These are phyloP conservation scores for Trachelipus rathkii DNA, from an alignment of 1,140 invertebrate species.

Conservation along the genomic window DNA sequence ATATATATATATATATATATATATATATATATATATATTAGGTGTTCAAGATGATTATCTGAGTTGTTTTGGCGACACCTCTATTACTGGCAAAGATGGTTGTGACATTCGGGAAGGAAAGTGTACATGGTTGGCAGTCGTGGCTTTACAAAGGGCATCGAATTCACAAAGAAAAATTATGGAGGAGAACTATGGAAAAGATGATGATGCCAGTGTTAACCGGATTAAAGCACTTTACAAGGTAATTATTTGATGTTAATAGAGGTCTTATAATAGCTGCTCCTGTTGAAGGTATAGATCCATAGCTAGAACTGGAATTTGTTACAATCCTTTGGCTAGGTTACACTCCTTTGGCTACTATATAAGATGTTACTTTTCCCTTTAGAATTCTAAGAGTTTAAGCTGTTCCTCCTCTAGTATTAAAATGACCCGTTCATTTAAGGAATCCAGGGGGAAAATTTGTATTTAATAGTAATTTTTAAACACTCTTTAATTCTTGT, in stretches of 20 bases:
- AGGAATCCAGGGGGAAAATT: too few species aligned
- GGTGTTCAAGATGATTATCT: conserved; percentile 78
- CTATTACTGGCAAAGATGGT: conserved; percentile 80
- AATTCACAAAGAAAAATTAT: conserved; percentile 57
- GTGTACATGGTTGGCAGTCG: conserved; percentile 90
- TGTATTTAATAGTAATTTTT: too few species aligned
- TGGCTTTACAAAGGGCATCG: conserved; percentile 74
- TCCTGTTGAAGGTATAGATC: too few species aligned
- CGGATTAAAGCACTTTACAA: conserved; percentile 35
- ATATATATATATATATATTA: conserved; percentile 18
- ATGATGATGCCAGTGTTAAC: conserved; percentile 30
- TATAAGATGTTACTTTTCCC: too few species aligned
- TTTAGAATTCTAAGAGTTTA: too few species aligned
- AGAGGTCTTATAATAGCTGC: too few species aligned
- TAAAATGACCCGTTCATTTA: too few species aligned
- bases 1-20: conserved; percentile 9
- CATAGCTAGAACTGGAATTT: too few species aligned
- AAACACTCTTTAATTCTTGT: too few species aligned
- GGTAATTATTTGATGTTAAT: conserved; percentile 19
- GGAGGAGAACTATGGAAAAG: conserved; percentile 41
- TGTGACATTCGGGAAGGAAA: conserved; percentile 93
- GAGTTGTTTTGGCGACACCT: conserved; percentile 84
- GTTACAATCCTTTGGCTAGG: too few species aligned
- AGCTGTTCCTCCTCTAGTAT: too few species aligned
- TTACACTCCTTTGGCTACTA: too few species aligned